A percentile compares a stretch with the other conserved stretches of the same genome.
Evolutionary conservation across 2,113 vertebrate genomes (phyloP).

Genomic region (Phalacrocorax pelagicus): DNA sequence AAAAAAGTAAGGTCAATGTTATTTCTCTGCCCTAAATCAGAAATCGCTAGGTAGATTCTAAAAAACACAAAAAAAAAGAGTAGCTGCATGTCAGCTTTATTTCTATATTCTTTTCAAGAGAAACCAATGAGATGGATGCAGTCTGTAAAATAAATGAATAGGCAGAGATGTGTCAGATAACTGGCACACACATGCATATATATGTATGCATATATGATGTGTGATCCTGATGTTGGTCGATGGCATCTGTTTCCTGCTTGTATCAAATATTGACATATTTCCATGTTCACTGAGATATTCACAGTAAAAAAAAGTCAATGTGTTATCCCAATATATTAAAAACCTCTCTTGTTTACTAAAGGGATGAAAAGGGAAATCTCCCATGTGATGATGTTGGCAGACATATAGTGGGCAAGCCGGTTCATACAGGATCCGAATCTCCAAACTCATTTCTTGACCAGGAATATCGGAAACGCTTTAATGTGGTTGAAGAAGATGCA

Average conservation of each 20-base stretch:
- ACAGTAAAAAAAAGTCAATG: neutral
- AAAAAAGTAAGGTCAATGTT: neutral
- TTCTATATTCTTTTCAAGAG: neutral
- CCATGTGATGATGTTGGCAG: constrained; percentile 87
- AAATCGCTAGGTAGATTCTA: neutral
- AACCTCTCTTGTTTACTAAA: constrained; percentile 51
- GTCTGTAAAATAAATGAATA: neutral
- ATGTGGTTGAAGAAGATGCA: constrained; percentile 93
- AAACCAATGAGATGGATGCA: neutral
- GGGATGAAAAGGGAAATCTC: constrained; percentile 91
- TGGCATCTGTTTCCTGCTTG: neutral
- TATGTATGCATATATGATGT: neutral
- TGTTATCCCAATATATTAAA: neutral
- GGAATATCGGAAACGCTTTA: constrained; percentile 90
- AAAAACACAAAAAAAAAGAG: neutral
- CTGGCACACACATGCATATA: neutral
- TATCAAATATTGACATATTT: neutral
- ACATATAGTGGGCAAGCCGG: constrained; percentile 82
- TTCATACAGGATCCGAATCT: constrained; percentile 93
- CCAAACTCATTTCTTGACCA: constrained; percentile 99
- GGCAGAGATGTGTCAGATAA: neutral
- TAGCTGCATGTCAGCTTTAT: neutral
- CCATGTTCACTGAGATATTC: neutral
- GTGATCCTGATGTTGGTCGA: neutral
- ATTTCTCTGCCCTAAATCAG: neutral